These are phyloP conservation scores for Kryphioiulus occultus DNA, from an alignment of 2,888 invertebrate species.

Conservation along the genomic window DNA sequence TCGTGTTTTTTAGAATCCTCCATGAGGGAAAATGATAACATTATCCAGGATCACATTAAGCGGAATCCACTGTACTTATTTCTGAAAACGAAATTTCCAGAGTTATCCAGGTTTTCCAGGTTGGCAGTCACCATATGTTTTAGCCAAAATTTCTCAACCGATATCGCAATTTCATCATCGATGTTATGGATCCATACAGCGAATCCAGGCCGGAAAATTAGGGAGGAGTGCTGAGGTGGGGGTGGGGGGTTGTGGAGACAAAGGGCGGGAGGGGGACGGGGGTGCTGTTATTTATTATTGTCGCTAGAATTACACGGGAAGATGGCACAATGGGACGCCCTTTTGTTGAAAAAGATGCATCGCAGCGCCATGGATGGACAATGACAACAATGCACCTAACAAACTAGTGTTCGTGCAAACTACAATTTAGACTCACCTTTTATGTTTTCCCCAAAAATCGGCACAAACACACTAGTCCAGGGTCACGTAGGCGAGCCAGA, in stretches of 20 bases:
- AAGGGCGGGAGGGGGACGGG: background rate
- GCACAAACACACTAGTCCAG: background rate
- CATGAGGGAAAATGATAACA: too few species aligned
- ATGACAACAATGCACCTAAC: background rate
- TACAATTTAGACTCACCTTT: background rate
- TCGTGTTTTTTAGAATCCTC: too few species aligned
- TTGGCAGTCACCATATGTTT: too few species aligned
- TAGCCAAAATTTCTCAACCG: too few species aligned
- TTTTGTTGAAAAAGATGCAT: conserved; percentile 17
- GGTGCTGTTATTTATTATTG: background rate
- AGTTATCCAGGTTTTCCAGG: too few species aligned
- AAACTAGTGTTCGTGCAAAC: conserved; percentile 21
- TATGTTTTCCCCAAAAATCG: background rate
- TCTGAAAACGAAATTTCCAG: too few species aligned
- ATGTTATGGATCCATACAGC: background rate
- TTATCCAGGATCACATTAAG: too few species aligned
- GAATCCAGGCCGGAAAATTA: background rate
- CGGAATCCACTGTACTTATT: too few species aligned
- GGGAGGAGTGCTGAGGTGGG: background rate
- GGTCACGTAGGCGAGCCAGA: background rate
- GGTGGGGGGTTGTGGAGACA: background rate
- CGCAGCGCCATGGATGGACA: background rate
- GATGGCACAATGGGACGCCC: background rate
- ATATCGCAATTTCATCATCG: background rate
- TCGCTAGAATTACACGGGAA: background rate